Evolutionary conservation across 2,113 vertebrate species (phyloP), one percentile per base, ranked within the genome.

Genomic region (Chrysemys picta): DNA sequence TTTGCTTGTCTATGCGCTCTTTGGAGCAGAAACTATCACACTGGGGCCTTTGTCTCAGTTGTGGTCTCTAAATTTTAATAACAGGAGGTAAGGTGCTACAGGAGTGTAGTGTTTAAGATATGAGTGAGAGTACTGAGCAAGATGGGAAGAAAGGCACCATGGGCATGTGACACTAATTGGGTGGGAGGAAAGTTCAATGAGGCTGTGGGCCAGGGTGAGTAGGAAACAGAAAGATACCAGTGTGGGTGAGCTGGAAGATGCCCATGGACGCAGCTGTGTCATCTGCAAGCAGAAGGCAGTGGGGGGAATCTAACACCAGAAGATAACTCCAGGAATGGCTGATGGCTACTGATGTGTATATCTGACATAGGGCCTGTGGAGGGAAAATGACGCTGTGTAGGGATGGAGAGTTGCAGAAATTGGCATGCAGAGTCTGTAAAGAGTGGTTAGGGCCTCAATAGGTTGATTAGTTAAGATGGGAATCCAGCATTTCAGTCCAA

Each of bases 381-480:
- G 47, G 8, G 2, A 21, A 89, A 94, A 81, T 3, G 0, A 24
- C 31, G 62, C 0, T 81, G 47, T 2, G 21, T 10, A 27, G 7
- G 11, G 4, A 79, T 22, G 65, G 27, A 24, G 53, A 8, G 21
- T 3, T 10, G 0, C 1, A 85, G 35, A 53, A 4, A 57, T 3
- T 56, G 35, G 52, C 89, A 84, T 88, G 38, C 93, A n/a, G 25
- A 53, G 12, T 21, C 19, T 87, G 1, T 10, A 82, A 6, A 10
- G 22, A 84, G 53, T 8, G 49, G 79, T 21, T 0, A 0, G 9
- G n/a, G 85, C 5, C 3, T 35, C 17, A 2, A 4, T 7, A 31
- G 89, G 4, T 1, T 84, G 52, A 86, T 57, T 82, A 27, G 11
- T 75, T 54, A 76, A 6, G 4, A 82, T 75, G 83, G 89, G 83